phyloP scores from a whole-genome alignment of 2,797 vertebrate species.

The Petrocephalus sullivani region DNA sequence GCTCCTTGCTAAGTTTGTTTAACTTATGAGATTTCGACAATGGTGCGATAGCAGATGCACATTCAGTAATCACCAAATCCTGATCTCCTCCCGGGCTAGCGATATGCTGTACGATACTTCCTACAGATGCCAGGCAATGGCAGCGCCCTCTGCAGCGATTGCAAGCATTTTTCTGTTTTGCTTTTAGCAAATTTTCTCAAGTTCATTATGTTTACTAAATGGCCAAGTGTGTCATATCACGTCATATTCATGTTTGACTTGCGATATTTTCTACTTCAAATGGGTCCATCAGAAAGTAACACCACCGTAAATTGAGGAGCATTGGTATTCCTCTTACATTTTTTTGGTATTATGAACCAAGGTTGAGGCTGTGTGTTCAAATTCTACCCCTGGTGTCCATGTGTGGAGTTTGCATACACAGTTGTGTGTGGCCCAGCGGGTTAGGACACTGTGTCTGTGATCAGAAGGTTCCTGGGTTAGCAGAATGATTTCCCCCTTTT shows the following conservation, averaged over 20 bases:
- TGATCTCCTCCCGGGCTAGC: not conserved
- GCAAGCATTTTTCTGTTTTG: not conserved
- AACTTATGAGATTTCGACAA: not conserved
- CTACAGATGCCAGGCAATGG: too few relatives aligned
- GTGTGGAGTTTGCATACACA: not conserved
- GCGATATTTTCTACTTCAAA: not conserved
- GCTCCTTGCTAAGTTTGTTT: not conserved
- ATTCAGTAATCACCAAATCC: not conserved
- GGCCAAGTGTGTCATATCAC: not conserved
- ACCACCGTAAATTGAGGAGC: not conserved
- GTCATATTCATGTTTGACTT: not conserved
- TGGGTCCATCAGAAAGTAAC: not conserved
- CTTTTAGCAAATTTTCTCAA: not conserved
- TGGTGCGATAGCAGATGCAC: not conserved
- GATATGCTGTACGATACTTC: not conserved
- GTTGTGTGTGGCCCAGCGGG: not conserved
- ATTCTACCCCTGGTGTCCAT: not conserved
- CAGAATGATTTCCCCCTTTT: not conserved
- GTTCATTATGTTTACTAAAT: not conserved
- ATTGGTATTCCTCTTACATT: not conserved
- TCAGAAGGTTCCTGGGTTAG: not conserved
- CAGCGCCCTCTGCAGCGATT: not conserved
- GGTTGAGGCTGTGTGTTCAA: not conserved
- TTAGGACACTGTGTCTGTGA: not conserved
- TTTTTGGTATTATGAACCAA: not conserved